Base-by-base conservation (phyloP, 2,888 invertebrate genomes). In the Dynastes grantii region DNA sequence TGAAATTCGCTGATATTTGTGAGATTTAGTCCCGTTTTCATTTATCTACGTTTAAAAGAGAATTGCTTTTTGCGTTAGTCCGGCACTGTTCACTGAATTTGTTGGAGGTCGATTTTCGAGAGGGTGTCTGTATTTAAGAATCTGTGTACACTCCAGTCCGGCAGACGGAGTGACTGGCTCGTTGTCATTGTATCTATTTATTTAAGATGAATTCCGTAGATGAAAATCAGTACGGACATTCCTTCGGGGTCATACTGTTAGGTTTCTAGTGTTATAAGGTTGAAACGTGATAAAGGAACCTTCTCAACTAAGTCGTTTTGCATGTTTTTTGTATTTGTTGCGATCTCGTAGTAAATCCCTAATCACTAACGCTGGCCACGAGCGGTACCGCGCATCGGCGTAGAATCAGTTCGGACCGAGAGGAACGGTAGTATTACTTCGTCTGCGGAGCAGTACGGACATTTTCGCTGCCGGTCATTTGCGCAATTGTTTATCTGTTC, bases 61-160 rank as follows among this genome's bases (percentile, higher is more conserved):
- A 37, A 5, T 37, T 8, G 11, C 3, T 55, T 64, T 67, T 22
- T 8, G 13, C 45, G 16, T 16, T 16, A 67, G 40, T 40, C 22
- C 67, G 67, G 45, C 13, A n/a, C 67, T 67, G 67, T 11, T 1
- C 45, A 22, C 16, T 53, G 16, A 67, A 16, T 45, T 67, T 11
- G 16, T 49, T 8, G 67, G 6, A 67, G 67, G 67, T 67, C 67
- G 45, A 45, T 45, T 67, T 67, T 67, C 45, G n/a, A 67, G 67
- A 9, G 67, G 67, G 45, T 45, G 45, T 16, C 67, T 67, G 2
- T 67, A 40, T 45, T 67, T 67, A 67, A n/a, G 16, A 16, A 67
- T 67, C 37, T 67, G 67, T 67, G 67, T 67, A 67, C 45, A 67
- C n/a, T 45, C n/a, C 37, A 37, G 40, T 22, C 45, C 45, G 22